phyloP scores from a whole-genome alignment of 2,888 invertebrate genomes.

The Drosophila nr. fundita region DNA sequence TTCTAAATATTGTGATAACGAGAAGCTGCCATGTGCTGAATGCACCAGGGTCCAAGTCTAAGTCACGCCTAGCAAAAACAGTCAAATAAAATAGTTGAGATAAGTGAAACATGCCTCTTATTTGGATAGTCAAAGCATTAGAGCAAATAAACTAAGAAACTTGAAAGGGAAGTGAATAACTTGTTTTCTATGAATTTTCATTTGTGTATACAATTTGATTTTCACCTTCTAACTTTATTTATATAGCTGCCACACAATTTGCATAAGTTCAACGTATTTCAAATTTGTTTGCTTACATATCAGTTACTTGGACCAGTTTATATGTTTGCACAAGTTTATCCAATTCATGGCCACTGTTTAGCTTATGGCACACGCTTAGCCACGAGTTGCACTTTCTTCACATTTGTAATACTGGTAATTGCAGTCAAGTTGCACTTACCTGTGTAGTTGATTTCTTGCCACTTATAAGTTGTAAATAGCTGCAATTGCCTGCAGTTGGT shows the following conservation, averaged over 20 bases:
- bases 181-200: not conserved
- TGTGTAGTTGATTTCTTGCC: conserved; percentile 35
- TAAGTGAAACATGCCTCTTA: conserved; percentile 7
- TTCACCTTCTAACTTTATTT: not conserved
- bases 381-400: not conserved
- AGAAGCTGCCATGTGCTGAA: conserved; percentile 25
- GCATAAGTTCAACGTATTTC: not conserved
- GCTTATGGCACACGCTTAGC: not conserved
- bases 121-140: not conserved
- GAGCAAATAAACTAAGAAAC: not conserved
- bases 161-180: conserved; percentile 21
- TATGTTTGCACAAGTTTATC: not conserved
- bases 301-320: not conserved
- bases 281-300: not conserved
- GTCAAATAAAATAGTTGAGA: conserved; percentile 1
- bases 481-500: conserved; percentile 29
- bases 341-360: not conserved
- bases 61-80: conserved; percentile 19
- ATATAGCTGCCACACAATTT: not conserved
- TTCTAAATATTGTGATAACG: conserved; percentile 42
- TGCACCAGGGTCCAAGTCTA: conserved; percentile 31
- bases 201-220: not conserved
- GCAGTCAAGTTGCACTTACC: conserved; percentile 36
- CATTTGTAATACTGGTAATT: conserved; percentile 42
- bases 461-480: conserved; percentile 59